phyloP scores from a whole-genome alignment of 2,113 vertebrate genomes.

The Solea solea region DNA sequence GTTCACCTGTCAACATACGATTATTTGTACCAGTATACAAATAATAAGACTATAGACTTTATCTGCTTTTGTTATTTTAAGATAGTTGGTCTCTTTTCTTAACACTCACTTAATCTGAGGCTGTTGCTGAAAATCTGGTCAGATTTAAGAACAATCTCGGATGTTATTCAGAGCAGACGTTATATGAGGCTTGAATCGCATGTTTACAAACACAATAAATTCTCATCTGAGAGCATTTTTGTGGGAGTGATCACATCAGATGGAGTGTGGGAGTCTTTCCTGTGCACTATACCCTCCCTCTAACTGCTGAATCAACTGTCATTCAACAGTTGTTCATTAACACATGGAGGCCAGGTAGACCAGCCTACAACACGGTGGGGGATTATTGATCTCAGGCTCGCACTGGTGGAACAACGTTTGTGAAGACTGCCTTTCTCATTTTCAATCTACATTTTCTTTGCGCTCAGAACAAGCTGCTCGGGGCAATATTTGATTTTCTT shows the following conservation, averaged over 20 bases:
- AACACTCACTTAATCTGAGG: background rate
- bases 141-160: background rate
- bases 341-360: slow-evolving; percentile 51
- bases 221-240: slow-evolving; percentile 1
- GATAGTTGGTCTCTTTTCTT: background rate
- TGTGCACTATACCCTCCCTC: slow-evolving; percentile 19
- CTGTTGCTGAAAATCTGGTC: background rate
- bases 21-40: background rate
- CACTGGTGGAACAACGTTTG: background rate
- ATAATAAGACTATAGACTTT: background rate
- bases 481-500: background rate
- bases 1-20: background rate
- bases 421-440: background rate
- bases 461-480: background rate
- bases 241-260: slow-evolving; percentile 13
- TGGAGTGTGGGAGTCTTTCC: slow-evolving; percentile 42
- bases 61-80: background rate
- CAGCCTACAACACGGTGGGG: slow-evolving; percentile 28
- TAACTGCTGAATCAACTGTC: slow-evolving; percentile 25
- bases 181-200: background rate
- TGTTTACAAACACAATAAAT: slow-evolving; percentile 43
- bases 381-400: slow-evolving; percentile 40
- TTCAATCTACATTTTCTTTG: slow-evolving; percentile 13
- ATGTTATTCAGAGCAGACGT: background rate
- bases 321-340: slow-evolving; percentile 81